Base-by-base conservation (phyloP, 1,140 invertebrate species). In the Drosophila orena region DNA sequence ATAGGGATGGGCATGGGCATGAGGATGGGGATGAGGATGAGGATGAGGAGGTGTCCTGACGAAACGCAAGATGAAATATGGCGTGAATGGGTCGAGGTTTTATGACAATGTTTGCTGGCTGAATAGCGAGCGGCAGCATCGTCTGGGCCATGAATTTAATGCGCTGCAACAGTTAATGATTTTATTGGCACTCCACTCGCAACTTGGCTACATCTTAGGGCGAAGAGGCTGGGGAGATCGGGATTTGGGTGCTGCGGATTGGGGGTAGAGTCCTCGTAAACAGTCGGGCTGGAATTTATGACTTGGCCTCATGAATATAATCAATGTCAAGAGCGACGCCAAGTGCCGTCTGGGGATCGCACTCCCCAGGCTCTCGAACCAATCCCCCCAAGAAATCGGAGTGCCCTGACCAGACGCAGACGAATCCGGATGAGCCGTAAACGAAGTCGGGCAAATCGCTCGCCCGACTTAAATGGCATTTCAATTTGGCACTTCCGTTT, bases 401-500 rank as follows among this genome's bases (percentile, higher is more conserved):
- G 52, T 66, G 27, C 40, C 35, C 42, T 42, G 38, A 55, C 44
- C 62, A 55, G 20, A 55, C 30, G 30, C 37, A 38, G 42, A 44
- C 42, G 42, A 44, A 44, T 35, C 42, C 57, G 56, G 54, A 34
- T 44, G 34, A 43, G 34, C 46, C 49, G 56, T 70, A 76, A 46
- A 66, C 65, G 49, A 66, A 66, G 50, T 55, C 35, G 61, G 65
- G 54, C 64, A 76, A 81, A 66, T 76, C 50, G 37, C 62, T 72
- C 54, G 57, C 58, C 62, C 61, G 71, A 80, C 83, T 83, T 75
- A 86, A 90, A 90, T 83, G 81, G 62, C 72, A 80, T 89, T 91
- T 91, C 81, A 86, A 91, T 91, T 89, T 77, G 84, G 65, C 55
- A 86, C 74, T 89, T 91, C 89, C 89, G 89, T 77, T 83, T 86